Percentiles rank a stretch among this genome's conserved stretches.
Evolutionary conservation across 2,113 vertebrate species (phyloP).

Genomic region (Ahaetulla prasina): DNA sequence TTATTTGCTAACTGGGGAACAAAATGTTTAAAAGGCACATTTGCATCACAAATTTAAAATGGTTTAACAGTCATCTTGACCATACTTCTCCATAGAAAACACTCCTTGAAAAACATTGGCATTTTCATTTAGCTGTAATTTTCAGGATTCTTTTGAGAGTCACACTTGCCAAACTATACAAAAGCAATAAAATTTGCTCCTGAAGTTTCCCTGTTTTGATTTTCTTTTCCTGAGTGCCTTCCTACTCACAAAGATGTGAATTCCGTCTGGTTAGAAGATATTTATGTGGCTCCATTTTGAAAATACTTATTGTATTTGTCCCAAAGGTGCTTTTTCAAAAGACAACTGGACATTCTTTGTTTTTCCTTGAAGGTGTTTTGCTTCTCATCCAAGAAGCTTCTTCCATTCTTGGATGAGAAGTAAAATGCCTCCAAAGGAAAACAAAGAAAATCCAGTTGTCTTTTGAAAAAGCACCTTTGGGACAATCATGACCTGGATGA

Average conservation of each 20-base stretch:
- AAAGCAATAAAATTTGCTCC: not conserved
- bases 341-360: too few relatives aligned
- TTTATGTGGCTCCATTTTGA: slow-evolving; percentile 42
- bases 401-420: too few relatives aligned
- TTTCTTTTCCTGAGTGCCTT: not conserved
- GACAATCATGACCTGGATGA: too few relatives aligned
- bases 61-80: not conserved
- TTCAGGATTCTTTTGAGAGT: not conserved
- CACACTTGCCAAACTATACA: not conserved
- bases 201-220: not conserved
- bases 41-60: not conserved
- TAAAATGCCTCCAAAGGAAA: too few relatives aligned
- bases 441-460: too few relatives aligned
- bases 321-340: too few relatives aligned
- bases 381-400: too few relatives aligned
- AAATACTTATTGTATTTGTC: slow-evolving; percentile 35
- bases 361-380: too few relatives aligned
- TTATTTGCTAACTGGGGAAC: not conserved
- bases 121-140: not conserved
- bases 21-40: not conserved
- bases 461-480: too few relatives aligned
- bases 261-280: slow-evolving; percentile 14
- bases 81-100: not conserved
- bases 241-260: slow-evolving; percentile 25
- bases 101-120: not conserved